Percentiles rank a stretch among this genome's conserved stretches.
Evolutionary conservation across 2,113 vertebrate species (phyloP).

Genomic region (Halichoeres trimaculatus): DNA sequence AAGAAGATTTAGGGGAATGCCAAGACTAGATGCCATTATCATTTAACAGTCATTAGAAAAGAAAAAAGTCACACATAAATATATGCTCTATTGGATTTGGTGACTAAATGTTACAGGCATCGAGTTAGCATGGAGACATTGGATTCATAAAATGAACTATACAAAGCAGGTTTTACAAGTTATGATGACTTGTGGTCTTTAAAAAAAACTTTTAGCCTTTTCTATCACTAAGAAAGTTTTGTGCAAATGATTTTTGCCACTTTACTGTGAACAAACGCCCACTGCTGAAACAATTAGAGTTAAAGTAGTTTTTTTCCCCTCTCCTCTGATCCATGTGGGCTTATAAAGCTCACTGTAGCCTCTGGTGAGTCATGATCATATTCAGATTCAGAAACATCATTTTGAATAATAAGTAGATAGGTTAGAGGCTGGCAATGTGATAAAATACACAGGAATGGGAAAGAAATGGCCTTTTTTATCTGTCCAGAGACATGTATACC

Average conservation of each 20-base stretch:
- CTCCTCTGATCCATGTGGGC: conserved; percentile 54
- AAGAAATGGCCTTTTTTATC: too few relatives aligned
- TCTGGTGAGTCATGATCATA: conserved; percentile 52
- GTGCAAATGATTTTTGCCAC: neutral
- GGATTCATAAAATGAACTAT: too few relatives aligned
- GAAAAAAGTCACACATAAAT: too few relatives aligned
- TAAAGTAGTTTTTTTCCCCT: neutral
- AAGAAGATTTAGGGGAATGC: too few relatives aligned
- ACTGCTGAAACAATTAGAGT: conserved; percentile 35
- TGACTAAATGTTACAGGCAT: neutral
- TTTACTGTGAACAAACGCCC: conserved; percentile 25
- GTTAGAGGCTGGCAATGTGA: conserved; percentile 12
- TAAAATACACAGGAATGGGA: neutral
- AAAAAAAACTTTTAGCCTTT: neutral
- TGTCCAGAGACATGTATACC: too few relatives aligned
- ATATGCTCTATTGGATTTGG: neutral
- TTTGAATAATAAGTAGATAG: conserved; percentile 1
- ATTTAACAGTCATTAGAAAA: too few relatives aligned
- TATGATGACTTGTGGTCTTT: too few relatives aligned
- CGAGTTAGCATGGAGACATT: neutral
- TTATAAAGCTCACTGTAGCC: conserved; percentile 4
- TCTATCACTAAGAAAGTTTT: neutral
- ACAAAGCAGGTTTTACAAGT: too few relatives aligned
- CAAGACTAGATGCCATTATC: too few relatives aligned
- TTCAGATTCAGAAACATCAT: conserved; percentile 36